phyloP scores from a whole-genome alignment of 1,140 invertebrate genomes.

The Leptinotarsa lineolata region DNA sequence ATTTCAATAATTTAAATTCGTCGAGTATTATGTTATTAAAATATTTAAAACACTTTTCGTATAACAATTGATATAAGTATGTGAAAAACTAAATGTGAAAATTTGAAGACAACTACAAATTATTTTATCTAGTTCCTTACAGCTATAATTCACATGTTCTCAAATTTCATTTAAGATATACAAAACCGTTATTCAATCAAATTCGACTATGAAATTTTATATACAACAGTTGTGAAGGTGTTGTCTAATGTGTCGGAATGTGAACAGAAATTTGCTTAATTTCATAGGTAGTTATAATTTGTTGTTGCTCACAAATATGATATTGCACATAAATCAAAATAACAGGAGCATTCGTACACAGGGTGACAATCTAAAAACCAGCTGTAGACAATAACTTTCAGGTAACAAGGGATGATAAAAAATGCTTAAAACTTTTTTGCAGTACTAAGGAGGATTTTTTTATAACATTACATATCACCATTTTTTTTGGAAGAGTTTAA shows the following conservation, averaged over 20 bases:
- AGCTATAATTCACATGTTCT: slow-evolving; percentile 26
- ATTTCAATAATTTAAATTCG: slow-evolving; percentile 23
- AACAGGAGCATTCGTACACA: background rate
- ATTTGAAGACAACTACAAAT: slow-evolving; percentile 37
- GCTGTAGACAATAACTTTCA: no score
- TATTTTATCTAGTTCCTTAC: slow-evolving; percentile 34
- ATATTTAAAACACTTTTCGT: slow-evolving; percentile 30
- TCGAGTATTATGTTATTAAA: slow-evolving; percentile 28
- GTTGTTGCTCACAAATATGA: slow-evolving; percentile 23
- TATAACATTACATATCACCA: no score
- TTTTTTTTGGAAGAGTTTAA: no score
- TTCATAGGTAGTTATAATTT: slow-evolving; percentile 20
- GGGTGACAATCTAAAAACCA: no score
- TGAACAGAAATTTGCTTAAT: background rate
- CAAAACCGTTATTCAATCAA: slow-evolving; percentile 17
- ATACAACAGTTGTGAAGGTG: background rate
- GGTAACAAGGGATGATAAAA: no score
- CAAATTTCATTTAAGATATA: slow-evolving; percentile 32
- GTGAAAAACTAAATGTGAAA: slow-evolving; percentile 33
- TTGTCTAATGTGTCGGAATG: background rate
- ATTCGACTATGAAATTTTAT: slow-evolving; percentile 2
- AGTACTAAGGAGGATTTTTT: no score
- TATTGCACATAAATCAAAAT: background rate
- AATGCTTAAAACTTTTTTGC: no score
- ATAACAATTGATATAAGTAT: slow-evolving; percentile 33